Conservation (phyloP, 2,888 invertebrate species). For the Sussaba pulchella region DNA sequence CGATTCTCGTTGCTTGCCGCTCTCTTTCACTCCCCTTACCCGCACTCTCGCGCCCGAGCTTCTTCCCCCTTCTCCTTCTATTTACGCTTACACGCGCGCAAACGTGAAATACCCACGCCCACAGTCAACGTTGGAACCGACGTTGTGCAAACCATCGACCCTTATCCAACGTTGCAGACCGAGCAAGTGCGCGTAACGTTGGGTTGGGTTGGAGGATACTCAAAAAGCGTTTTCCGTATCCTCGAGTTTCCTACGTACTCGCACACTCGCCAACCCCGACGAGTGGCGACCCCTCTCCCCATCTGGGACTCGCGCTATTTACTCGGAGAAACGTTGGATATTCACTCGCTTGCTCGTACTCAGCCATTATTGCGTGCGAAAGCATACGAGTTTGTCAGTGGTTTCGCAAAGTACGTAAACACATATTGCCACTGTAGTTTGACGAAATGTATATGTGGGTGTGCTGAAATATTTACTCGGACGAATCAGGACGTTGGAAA, state of each 20-base stretch:
- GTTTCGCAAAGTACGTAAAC: conserved; percentile 45
- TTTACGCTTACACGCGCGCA: conserved; percentile 60
- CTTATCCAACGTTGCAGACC: conserved; percentile 24
- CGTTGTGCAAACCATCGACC: conserved; percentile 38
- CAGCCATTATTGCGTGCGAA: conserved; percentile 47
- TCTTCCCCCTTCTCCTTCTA: conserved; percentile 52
- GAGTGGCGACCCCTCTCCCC: conserved; percentile 23
- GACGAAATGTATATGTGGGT: conserved; percentile 1
- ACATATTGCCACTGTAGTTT: neutral
- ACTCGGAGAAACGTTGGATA: conserved; percentile 24
- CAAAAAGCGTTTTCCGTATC: conserved; percentile 37
- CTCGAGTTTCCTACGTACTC: conserved; percentile 44
- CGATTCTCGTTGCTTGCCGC: conserved; percentile 54
- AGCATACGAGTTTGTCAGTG: conserved; percentile 48
- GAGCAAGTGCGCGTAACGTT: conserved; percentile 12
- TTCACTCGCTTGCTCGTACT: conserved; percentile 40
- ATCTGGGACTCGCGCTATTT: conserved; percentile 17
- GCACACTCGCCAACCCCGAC: conserved; percentile 19
- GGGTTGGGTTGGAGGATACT: conserved; percentile 60
- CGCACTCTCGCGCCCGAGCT: conserved; percentile 37
- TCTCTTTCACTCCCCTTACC: conserved; percentile 40
- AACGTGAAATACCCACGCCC: neutral
- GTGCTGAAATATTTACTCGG: neutral
- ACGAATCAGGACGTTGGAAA: too few relatives aligned
- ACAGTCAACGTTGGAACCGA: conserved; percentile 41